Base-by-base conservation (phyloP, 2,113 vertebrate genomes). In the Calcarius ornatus region DNA sequence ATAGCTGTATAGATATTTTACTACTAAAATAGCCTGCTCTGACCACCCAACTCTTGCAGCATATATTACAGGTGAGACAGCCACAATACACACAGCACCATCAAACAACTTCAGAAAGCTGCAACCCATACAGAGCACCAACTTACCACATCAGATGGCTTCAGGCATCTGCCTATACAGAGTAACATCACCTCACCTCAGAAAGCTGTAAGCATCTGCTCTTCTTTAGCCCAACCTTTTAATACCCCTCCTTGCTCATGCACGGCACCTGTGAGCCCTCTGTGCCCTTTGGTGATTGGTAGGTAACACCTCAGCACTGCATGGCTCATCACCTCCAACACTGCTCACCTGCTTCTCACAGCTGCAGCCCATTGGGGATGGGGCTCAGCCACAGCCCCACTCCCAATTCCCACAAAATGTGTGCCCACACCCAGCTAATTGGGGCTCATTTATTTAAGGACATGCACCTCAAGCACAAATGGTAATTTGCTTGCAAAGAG, bases 121-220 rank as follows among this genome's bases (percentile, higher is more conserved):
- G 1, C 56, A 35, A 15, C 22, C 22, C 56, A 59, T 11, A 3
- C 33, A 23, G 8, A 56, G 13, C 4, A 57, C 4, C 54, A n/a
- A 8, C 33, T 2, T 22, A 22, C 21, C 54, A 10, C 8, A 10
- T 2, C 15, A 27, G 35, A 59, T 4, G 6, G 7, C 23, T 27
- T 9, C 24, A 37, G 15, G 10, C 6, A 2, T 15, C 13, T 10
- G 13, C 7, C 57, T 15, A 37, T 3, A 17, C 23, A 59, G 15
- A 59, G 5, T 1, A 5, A 37, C n/a, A 17, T 0, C 15, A 7
- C 0, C 10, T 2, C n/a, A 25, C n/a, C n/a, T 25, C n/a, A 11
- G 23, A 17, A 37, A 5, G 10, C 23, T 17, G 23, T 15, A 59
- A 37, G 7, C 7, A 0, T 15, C 23, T 6, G 7, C n/a, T 0